phyloP scores from a whole-genome alignment of 2,888 invertebrate genomes.

The Bimastos eiseni region DNA sequence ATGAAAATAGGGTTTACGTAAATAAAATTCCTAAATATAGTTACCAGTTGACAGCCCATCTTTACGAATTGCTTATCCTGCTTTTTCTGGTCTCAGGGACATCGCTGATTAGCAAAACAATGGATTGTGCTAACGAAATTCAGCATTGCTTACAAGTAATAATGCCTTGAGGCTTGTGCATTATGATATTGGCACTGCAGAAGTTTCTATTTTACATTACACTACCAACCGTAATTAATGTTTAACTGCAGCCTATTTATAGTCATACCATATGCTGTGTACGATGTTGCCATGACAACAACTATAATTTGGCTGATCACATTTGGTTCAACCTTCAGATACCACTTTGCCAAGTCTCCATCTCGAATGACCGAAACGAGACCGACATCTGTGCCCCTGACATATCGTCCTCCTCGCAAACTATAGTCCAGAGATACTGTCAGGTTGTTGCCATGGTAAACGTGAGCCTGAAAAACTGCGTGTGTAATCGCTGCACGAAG shows the following conservation, averaged over 20 bases:
- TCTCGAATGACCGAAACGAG: neutral
- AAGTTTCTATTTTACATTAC: neutral
- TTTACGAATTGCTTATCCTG: no score
- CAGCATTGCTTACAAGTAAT: neutral
- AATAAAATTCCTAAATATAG: no score
- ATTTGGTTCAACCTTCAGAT: neutral
- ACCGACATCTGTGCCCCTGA: neutral
- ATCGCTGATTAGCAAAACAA: no score
- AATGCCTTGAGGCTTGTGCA: neutral
- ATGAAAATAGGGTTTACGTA: no score
- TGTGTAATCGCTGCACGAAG: neutral
- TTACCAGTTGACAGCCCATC: no score
- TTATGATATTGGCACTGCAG: neutral
- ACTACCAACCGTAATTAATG: neutral
- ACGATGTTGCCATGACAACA: neutral
- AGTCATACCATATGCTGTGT: neutral
- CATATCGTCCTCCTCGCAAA: neutral
- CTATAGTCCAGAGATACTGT: neutral
- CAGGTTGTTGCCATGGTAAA: neutral
- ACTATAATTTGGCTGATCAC: neutral
- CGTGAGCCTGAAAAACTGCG: neutral
- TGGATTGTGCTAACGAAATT: no score
- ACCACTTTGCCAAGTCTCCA: conserved; percentile 1
- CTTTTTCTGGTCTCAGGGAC: no score
- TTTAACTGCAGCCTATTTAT: neutral